Conservation (phyloP, 2,113 vertebrate genomes). For the Petaurus breviceps region DNA sequence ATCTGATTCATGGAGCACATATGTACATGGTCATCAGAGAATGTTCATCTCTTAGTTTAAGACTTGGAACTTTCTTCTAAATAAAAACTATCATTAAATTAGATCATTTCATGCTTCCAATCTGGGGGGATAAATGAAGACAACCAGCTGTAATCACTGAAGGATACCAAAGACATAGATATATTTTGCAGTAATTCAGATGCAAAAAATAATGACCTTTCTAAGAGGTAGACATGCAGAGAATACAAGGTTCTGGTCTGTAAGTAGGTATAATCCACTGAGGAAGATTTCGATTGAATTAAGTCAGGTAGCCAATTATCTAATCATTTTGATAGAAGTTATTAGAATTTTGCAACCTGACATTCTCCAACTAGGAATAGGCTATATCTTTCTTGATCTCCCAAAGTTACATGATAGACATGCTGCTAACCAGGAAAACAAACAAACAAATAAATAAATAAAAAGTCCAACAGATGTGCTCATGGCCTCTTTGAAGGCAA, state of each 20-base stretch:
- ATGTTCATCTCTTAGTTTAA: not conserved
- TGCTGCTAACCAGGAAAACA: not conserved
- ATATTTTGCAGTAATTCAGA: constrained; percentile 17
- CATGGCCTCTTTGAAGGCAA: not conserved
- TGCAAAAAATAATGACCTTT: constrained; percentile 13
- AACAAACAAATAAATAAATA: not conserved
- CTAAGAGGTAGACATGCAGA: not conserved
- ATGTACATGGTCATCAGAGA: not conserved
- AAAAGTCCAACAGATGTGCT: not conserved
- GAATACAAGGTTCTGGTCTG: not conserved
- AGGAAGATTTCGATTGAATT: not conserved
- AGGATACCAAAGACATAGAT: not conserved
- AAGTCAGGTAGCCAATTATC: not conserved
- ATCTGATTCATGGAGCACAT: not conserved
- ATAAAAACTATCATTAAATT: not conserved
- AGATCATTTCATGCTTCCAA: not conserved
- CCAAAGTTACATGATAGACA: not conserved
- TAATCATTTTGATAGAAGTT: not conserved
- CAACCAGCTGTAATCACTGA: not conserved
- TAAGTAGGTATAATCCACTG: not conserved
- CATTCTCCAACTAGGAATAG: not conserved
- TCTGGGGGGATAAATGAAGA: not conserved
- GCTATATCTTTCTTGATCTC: constrained; percentile 9
- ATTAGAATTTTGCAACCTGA: not conserved
- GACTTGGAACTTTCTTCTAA: constrained; percentile 4